A percentile compares a stretch with the other conserved stretches of the same genome.
Evolutionary conservation across 2,113 vertebrate species (phyloP).

Genomic region (Leptosomus discolor): DNA sequence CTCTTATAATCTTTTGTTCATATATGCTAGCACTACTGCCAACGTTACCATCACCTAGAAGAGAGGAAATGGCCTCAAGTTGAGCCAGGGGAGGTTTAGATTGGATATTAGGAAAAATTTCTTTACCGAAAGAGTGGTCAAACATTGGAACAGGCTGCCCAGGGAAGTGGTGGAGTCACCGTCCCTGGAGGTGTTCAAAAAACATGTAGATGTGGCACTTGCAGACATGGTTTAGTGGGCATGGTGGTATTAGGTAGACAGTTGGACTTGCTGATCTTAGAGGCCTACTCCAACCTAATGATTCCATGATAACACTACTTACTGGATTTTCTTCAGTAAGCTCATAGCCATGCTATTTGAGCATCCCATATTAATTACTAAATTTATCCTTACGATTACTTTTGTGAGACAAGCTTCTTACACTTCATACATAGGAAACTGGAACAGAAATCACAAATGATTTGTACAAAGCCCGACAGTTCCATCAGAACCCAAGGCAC

Average conservation of each 20-base stretch:
- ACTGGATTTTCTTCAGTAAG: background rate
- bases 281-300: too few species aligned
- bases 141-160: too few species aligned
- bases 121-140: too few species aligned
- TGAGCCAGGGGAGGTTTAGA: too few species aligned
- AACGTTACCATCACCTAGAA: background rate
- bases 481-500: background rate
- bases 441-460: background rate
- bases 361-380: background rate
- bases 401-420: background rate
- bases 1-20: background rate
- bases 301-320: background rate
- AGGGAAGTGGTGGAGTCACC: too few species aligned
- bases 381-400: background rate
- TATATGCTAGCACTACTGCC: background rate
- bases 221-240: too few species aligned
- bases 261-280: too few species aligned
- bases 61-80: too few species aligned
- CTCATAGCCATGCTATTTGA: background rate
- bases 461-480: background rate
- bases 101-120: too few species aligned
- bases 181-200: too few species aligned
- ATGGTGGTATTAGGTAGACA: too few species aligned
- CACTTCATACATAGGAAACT: background rate
- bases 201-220: too few species aligned